These are phyloP conservation scores for Anguilla anguilla DNA, from an alignment of 2,797 vertebrate genomes.

Conservation along the genomic window DNA sequence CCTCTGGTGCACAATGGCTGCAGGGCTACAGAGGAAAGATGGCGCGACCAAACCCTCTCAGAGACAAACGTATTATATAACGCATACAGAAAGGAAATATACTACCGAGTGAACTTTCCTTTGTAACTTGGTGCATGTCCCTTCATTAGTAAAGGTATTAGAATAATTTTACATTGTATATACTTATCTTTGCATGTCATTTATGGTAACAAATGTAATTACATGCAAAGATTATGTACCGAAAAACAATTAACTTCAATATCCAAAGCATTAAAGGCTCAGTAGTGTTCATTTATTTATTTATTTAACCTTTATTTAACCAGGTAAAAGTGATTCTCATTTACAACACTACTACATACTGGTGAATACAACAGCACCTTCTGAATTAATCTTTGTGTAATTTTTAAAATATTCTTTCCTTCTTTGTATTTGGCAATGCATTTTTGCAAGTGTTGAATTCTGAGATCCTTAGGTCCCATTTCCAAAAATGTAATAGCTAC, in stretches of 20 bases:
- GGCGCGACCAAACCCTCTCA: slow-evolving; percentile 25
- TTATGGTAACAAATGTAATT: too few relatives aligned
- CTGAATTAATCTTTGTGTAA: neutral
- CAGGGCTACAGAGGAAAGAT: slow-evolving; percentile 33
- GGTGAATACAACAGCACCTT: too few relatives aligned
- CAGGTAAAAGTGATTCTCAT: too few relatives aligned
- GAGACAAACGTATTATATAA: slow-evolving; percentile 20
- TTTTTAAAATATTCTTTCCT: neutral
- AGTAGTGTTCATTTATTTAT: too few relatives aligned
- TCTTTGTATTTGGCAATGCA: neutral
- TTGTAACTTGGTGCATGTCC: neutral
- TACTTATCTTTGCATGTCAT: too few relatives aligned
- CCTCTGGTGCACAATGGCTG: slow-evolving; percentile 66
- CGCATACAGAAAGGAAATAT: neutral
- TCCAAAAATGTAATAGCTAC: neutral
- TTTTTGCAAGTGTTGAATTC: neutral
- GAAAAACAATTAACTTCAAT: too few relatives aligned
- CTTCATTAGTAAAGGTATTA: neutral
- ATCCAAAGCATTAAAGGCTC: too few relatives aligned
- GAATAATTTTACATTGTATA: neutral
- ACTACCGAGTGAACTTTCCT: neutral
- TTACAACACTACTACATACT: too few relatives aligned
- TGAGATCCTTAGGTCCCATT: neutral
- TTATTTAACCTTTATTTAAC: too few relatives aligned
- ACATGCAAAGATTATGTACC: too few relatives aligned